A percentile compares a stretch with the other conserved stretches of the same genome.
phyloP scores from a whole-genome alignment of 1,140 invertebrate species.

The Nephila pilipes region DNA sequence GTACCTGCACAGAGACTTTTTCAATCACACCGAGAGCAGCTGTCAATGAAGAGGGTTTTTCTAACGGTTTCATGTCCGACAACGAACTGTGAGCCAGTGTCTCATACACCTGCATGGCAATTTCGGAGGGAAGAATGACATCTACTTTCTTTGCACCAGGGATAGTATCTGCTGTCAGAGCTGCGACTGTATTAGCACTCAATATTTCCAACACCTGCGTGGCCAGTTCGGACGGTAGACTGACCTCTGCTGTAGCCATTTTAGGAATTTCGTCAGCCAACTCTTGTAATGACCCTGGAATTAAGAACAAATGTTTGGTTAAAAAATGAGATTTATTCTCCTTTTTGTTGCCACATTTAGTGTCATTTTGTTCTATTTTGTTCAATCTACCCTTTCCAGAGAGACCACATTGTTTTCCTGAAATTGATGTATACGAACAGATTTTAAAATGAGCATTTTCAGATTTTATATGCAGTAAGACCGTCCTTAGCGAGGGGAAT shows the following conservation, averaged over 20 bases:
- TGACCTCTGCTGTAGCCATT: slow-evolving; percentile 56
- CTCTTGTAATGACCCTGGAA: slow-evolving; percentile 67
- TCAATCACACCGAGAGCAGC: slow-evolving; percentile 64
- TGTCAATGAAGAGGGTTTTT: slow-evolving; percentile 45
- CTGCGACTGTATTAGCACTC: slow-evolving; percentile 41
- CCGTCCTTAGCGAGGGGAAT: too few species aligned
- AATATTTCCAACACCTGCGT: slow-evolving; percentile 71
- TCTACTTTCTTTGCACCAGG: slow-evolving; percentile 62
- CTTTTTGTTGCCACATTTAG: not conserved
- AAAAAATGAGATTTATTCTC: not conserved
- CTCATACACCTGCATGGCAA: slow-evolving; percentile 71
- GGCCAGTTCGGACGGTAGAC: slow-evolving; percentile 65
- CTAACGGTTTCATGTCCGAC: slow-evolving; percentile 45
- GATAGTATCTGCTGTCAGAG: slow-evolving; percentile 56
- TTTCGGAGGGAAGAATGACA: slow-evolving; percentile 58
- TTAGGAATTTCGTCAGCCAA: slow-evolving; percentile 49
- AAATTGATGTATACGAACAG: too few species aligned
- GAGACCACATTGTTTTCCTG: too few species aligned
- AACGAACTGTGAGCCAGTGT: slow-evolving; percentile 52
- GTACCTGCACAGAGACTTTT: slow-evolving; percentile 74
- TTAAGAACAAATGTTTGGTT: not conserved
- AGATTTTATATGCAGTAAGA: too few species aligned
- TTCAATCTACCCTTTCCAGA: too few species aligned
- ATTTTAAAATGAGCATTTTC: too few species aligned
- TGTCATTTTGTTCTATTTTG: too few species aligned